Conservation (phyloP, 2,113 vertebrate species). For the Pituophis catenifer region DNA sequence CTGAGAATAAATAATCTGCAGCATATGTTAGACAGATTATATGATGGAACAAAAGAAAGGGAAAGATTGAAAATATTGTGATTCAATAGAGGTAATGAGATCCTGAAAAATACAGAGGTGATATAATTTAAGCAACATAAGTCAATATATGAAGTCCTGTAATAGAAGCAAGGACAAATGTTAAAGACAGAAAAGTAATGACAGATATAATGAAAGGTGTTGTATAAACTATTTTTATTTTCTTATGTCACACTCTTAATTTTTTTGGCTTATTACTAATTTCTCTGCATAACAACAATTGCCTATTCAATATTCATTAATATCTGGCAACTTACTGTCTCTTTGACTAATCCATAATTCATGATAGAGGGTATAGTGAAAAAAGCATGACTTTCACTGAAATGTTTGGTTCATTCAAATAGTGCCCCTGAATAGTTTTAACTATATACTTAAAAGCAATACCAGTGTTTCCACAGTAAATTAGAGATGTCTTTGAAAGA, state of each 20-base stretch:
- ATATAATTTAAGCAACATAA: not conserved
- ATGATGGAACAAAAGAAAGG: not conserved
- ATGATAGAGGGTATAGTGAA: not conserved
- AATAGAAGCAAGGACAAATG: not conserved
- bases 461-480: not conserved
- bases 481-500: not conserved
- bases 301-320: not conserved
- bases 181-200: not conserved
- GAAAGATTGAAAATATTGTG: not conserved
- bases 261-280: not conserved
- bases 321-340: not conserved
- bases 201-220: not conserved
- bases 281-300: not conserved
- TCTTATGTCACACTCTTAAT: not conserved
- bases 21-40: not conserved
- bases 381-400: not conserved
- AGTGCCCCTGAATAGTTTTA: not conserved
- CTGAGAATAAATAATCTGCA: not conserved
- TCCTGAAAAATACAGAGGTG: not conserved
- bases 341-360: not conserved
- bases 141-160: not conserved
- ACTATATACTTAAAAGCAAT: not conserved
- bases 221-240: not conserved
- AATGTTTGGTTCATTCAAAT: conserved; percentile 15
- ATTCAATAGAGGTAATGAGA: not conserved